These are phyloP conservation scores for Hippocampus zosterae DNA, from an alignment of 2,113 vertebrate species.

Conservation along the genomic window DNA sequence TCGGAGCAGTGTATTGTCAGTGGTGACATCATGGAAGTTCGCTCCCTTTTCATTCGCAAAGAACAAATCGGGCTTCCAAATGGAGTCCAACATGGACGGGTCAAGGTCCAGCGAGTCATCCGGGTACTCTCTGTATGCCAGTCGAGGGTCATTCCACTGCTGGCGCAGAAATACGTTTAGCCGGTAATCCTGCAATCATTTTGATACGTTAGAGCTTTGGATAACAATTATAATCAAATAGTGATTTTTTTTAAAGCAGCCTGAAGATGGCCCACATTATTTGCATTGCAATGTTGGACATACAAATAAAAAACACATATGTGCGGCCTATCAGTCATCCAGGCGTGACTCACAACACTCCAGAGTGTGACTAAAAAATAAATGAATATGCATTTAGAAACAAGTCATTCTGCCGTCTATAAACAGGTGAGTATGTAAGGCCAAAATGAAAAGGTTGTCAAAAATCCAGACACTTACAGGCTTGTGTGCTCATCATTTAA, in stretches of 20 bases:
- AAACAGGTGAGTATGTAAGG: neutral
- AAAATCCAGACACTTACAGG: slow-evolving; percentile 6
- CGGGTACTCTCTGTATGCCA: slow-evolving; percentile 88
- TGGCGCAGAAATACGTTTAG: slow-evolving; percentile 90
- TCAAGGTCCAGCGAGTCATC: slow-evolving; percentile 89
- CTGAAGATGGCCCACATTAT: no score
- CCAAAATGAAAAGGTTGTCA: neutral
- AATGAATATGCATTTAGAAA: neutral
- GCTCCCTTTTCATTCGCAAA: slow-evolving; percentile 94
- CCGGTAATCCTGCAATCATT: slow-evolving; percentile 78
- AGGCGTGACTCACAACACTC: no score
- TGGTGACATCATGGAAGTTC: slow-evolving; percentile 91
- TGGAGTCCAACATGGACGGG: slow-evolving; percentile 92
- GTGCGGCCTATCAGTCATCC: no score
- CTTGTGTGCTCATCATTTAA: slow-evolving; percentile 13
- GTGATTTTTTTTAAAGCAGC: no score
- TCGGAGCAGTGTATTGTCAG: slow-evolving; percentile 90
- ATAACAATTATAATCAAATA: no score
- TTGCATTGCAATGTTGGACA: no score
- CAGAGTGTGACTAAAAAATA: no score
- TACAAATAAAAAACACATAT: no score
- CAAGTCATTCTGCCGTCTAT: neutral
- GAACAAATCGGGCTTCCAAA: slow-evolving; percentile 95
- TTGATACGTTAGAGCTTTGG: no score
- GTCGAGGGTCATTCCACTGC: slow-evolving; percentile 92